Evolutionary conservation across 1,140 invertebrate species (phyloP).

Genomic region (Brachionus calyciflorus): DNA sequence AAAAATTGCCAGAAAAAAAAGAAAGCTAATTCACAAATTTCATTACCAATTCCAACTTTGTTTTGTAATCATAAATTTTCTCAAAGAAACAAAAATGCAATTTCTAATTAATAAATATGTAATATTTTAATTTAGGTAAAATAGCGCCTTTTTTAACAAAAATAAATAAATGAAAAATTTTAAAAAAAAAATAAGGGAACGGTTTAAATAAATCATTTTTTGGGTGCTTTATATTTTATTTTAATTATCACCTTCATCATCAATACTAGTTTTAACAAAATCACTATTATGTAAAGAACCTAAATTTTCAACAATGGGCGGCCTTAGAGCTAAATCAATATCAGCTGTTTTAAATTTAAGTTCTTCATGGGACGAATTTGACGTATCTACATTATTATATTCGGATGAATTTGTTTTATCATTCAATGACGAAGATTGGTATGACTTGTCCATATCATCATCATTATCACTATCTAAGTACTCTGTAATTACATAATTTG

Average conservation of each 20-base stretch:
- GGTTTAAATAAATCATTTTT: not conserved
- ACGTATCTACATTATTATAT: not conserved
- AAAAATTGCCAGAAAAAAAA: too few relatives aligned
- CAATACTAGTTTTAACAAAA: constrained; percentile 23
- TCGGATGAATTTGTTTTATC: constrained; percentile 6
- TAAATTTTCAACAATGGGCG: not conserved
- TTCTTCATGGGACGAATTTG: constrained; percentile 18
- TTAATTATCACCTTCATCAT: not conserved
- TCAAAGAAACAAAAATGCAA: too few relatives aligned
- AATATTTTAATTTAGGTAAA: too few relatives aligned
- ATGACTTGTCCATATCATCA: not conserved
- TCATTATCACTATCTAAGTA: constrained; percentile 10
- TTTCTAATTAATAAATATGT: too few relatives aligned
- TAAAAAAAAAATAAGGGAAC: not conserved
- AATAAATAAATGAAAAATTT: not conserved
- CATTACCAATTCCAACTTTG: too few relatives aligned
- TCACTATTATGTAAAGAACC: not conserved
- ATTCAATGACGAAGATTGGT: not conserved
- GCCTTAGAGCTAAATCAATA: not conserved
- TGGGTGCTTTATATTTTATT: not conserved
- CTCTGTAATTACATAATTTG: constrained; percentile 10
- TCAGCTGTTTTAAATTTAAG: constrained; percentile 24
- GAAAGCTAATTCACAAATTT: too few relatives aligned
- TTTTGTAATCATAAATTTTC: too few relatives aligned
- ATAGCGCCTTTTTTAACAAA: too few relatives aligned